These are phyloP conservation scores for Hirundichthys speculiger DNA, from an alignment of 2,113 vertebrate species.

Conservation along the genomic window DNA sequence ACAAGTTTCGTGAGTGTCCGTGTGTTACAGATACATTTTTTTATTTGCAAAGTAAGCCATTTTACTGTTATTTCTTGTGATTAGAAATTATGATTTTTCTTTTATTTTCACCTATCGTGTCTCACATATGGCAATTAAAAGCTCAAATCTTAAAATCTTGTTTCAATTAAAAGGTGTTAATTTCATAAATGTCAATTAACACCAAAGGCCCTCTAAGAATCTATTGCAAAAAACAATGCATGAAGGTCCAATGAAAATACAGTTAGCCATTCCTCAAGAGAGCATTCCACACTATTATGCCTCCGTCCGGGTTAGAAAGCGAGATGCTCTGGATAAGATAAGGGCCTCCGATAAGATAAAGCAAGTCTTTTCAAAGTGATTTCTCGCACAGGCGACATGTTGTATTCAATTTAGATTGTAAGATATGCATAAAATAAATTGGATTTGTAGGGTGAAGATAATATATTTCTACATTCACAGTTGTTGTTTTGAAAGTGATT, in stretches of 20 bases:
- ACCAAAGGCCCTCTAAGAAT: slow-evolving; percentile 37
- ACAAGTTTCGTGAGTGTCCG: no score
- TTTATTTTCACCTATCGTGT: no score
- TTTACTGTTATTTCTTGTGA: no score
- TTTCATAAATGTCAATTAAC: no score
- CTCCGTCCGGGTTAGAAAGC: slow-evolving; percentile 70
- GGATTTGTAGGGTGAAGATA: slow-evolving; percentile 74
- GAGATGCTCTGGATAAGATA: slow-evolving; percentile 78
- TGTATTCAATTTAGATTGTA: slow-evolving; percentile 83
- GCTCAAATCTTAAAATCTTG: no score
- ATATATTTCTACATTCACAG: slow-evolving; percentile 64
- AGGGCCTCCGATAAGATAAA: slow-evolving; percentile 70
- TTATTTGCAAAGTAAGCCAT: no score
- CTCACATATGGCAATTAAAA: no score
- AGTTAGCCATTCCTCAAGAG: slow-evolving; percentile 37
- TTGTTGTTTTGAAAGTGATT: slow-evolving; percentile 73
- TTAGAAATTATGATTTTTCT: no score
- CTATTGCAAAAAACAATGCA: slow-evolving; percentile 25
- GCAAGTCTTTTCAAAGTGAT: slow-evolving; percentile 75
- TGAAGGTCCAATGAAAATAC: slow-evolving; percentile 42
- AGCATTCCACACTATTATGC: slow-evolving; percentile 38
- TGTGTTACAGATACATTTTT: no score
- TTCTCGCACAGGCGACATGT: slow-evolving; percentile 70
- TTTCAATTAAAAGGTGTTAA: no score
- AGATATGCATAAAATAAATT: slow-evolving; percentile 81